Conservation (phyloP, 2,888 invertebrate genomes). For the Eudasyphora cyanicolor region DNA sequence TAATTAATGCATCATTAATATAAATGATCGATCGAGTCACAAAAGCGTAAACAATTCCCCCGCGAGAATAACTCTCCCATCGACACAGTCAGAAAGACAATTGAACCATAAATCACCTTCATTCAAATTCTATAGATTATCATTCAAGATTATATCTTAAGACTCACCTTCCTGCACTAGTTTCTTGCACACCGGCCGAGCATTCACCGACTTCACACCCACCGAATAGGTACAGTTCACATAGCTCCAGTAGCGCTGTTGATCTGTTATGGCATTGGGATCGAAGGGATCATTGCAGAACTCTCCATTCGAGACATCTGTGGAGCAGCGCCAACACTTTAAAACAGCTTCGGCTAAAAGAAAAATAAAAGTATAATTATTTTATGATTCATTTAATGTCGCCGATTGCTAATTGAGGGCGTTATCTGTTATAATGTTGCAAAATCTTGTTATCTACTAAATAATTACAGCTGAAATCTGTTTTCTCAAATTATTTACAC, state of each 20-base stretch:
- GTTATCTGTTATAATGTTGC: background rate
- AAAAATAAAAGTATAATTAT: background rate
- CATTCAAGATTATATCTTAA: no score
- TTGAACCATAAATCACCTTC: background rate
- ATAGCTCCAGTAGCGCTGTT: conserved; percentile 80
- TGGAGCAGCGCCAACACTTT: conserved; percentile 89
- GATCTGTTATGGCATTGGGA: conserved; percentile 79
- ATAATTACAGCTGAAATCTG: background rate
- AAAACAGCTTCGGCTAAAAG: conserved; percentile 83
- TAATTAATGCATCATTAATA: conserved; percentile 6
- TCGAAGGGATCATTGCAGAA: conserved; percentile 88
- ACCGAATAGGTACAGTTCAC: conserved; percentile 81
- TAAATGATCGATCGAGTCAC: background rate
- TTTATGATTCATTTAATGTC: background rate
- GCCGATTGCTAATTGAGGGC: background rate
- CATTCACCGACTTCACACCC: conserved; percentile 79
- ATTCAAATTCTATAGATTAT: conserved; percentile 43
- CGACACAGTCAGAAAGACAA: no score
- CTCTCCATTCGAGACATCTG: conserved; percentile 83
- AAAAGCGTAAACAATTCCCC: conserved; percentile 10
- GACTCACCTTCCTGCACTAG: conserved; percentile 87
- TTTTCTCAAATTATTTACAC: background rate
- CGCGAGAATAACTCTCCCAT: no score
- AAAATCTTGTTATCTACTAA: background rate
- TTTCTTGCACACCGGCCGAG: conserved; percentile 87